phyloP scores from a whole-genome alignment of 1,140 invertebrate species.

The Coelopa frigida region DNA sequence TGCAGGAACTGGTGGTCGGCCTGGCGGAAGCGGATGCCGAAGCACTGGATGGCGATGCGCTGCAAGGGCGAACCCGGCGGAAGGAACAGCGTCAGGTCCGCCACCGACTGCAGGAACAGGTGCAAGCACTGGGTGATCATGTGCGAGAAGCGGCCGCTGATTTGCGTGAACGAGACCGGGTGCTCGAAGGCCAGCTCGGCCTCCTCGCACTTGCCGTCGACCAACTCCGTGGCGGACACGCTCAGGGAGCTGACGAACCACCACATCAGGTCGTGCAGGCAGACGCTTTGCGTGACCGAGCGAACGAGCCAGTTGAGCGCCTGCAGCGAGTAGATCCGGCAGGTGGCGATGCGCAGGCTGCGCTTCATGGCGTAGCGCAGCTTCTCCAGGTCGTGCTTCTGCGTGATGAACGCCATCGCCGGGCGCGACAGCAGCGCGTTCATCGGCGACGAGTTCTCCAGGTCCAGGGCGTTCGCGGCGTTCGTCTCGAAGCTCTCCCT shows the following conservation, averaged over 20 bases:
- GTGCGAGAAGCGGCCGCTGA: conserved; percentile 72
- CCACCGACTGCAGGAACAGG: conserved; percentile 80
- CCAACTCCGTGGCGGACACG: conserved; percentile 37
- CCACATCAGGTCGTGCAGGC: conserved; percentile 90
- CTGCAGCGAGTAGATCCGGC: conserved; percentile 73
- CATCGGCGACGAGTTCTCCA: conserved; percentile 9
- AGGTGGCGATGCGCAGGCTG: conserved; percentile 73
- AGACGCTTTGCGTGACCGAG: conserved; percentile 82
- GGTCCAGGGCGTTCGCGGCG: too few species aligned
- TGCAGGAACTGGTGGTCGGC: conserved; percentile 92
- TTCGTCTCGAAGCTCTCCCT: not conserved
- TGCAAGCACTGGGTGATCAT: conserved; percentile 80
- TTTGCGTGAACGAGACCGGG: conserved; percentile 69
- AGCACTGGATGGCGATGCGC: conserved; percentile 89
- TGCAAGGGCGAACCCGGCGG: conserved; percentile 80
- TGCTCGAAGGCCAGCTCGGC: conserved; percentile 63
- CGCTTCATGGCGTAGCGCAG: conserved; percentile 77
- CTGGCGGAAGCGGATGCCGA: conserved; percentile 81
- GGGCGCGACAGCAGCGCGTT: conserved; percentile 52
- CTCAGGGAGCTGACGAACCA: conserved; percentile 80
- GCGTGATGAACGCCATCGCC: conserved; percentile 76
- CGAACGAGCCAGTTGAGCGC: conserved; percentile 92
- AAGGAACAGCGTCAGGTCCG: conserved; percentile 85
- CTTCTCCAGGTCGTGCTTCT: conserved; percentile 75
- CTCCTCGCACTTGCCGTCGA: conserved; percentile 29